Conservation (phyloP, 64 coral and sea anemone species). For the Montipora foliosa region DNA sequence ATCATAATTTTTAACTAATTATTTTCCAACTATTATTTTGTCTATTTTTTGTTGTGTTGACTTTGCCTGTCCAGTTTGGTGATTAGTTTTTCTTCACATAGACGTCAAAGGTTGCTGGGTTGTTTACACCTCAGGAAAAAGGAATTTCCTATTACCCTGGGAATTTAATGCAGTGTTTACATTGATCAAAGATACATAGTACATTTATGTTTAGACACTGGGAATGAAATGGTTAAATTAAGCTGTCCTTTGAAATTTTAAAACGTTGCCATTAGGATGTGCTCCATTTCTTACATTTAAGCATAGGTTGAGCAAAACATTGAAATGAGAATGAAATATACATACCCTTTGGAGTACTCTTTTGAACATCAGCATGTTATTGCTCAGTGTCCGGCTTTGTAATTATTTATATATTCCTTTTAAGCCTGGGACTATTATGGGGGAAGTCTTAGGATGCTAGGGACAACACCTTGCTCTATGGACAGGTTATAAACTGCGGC, state of each 20-base stretch:
- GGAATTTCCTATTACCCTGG: too few relatives aligned
- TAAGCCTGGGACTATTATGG: neutral
- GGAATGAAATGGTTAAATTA: slow-evolving; percentile 1
- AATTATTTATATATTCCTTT: too few relatives aligned
- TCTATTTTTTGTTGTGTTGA: neutral
- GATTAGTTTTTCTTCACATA: slow-evolving; percentile 12
- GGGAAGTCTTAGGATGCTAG: too few relatives aligned
- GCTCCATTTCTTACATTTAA: slow-evolving; percentile 39
- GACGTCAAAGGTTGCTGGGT: slow-evolving; percentile 1
- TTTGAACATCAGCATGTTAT: too few relatives aligned
- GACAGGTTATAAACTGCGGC: too few relatives aligned
- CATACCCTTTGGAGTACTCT: neutral
- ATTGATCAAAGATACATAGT: slow-evolving; percentile 14
- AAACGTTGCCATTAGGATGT: slow-evolving; percentile 2
- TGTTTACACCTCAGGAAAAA: neutral
- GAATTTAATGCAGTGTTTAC: neutral
- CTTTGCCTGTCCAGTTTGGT: slow-evolving; percentile 7
- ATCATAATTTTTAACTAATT: slow-evolving; percentile 12
- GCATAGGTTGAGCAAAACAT: slow-evolving; percentile 49
- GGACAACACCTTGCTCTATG: too few relatives aligned
- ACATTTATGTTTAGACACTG: neutral
- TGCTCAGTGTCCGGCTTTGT: too few relatives aligned
- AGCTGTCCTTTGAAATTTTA: slow-evolving; percentile 45
- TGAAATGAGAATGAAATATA: slow-evolving; percentile 47
- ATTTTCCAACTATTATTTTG: slow-evolving; percentile 7